Evolutionary conservation across 2,113 vertebrate genomes (phyloP), one percentile per base, ranked within the genome.

Genomic region (Phoxinus phoxinus): DNA sequence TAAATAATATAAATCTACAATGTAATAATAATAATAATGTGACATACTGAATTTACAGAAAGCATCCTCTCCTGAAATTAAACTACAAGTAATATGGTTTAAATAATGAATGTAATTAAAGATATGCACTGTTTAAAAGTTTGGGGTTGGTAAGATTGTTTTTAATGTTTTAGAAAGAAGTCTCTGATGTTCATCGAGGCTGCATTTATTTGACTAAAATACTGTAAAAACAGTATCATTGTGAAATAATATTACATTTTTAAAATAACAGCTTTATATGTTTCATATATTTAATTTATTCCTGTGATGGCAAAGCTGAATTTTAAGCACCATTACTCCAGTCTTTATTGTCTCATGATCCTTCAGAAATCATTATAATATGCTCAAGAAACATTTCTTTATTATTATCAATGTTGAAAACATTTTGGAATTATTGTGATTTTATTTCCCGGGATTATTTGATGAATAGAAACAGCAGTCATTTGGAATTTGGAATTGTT

Each of bases 11-110:
- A 35, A 32, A 23, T 77, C 19, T 35, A 56, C 21, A 4, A 51
- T 75, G 51, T 32, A 23, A 75, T 27, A 75, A 75, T 51, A 46
- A 30, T 13, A 76, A 51, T 48, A 48, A 72, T 46, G 71, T 46
- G 41, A 25, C 13, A 25, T 46, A 46, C 13, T 74, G 21, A 59
- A 48, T n/a, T 15, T 63, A 63, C 61, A 63, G 25, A 30, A 7
- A 48, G 15, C 46, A 48, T 1, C 46, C 46, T 48, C 46, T 48
- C n/a, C n/a, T 63, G n/a, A 63, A 27, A 63, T 27, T 63, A 27
- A 61, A 4, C 10, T 63, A 63, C 59, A 63, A 27, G 11, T 63
- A 63, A 63, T n/a, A n/a, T 30, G n/a, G 41, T 25, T 9, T 41
- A 73, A 73, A 67, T 3, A 65, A 19, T 32, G 13, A 0, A 32